Evolutionary conservation across 2,888 invertebrate species (phyloP).

Genomic region (Quadroppia sp.): DNA sequence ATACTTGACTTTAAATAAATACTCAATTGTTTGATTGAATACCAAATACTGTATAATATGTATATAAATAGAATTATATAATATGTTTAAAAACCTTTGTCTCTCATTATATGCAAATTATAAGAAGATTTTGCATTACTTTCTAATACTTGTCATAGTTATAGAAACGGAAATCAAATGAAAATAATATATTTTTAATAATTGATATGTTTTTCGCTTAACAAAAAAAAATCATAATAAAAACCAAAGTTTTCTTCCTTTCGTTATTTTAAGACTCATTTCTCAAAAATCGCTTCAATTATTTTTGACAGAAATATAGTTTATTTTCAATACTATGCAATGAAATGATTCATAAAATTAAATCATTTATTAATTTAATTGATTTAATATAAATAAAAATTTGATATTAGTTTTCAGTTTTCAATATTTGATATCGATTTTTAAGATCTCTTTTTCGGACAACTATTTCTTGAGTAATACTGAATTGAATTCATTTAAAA

Average conservation of each 20-base stretch:
- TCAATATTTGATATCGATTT: constrained; percentile 11
- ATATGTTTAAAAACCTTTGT: neutral
- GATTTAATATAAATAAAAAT: neutral
- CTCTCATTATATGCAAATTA: constrained; percentile 1
- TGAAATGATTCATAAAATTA: constrained; percentile 6
- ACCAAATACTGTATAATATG: constrained; percentile 19
- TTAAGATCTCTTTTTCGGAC: constrained; percentile 24
- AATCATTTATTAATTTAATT: neutral
- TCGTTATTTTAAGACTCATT: neutral
- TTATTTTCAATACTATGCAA: constrained; percentile 17
- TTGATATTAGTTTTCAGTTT: constrained; percentile 2
- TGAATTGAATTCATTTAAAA: neutral
- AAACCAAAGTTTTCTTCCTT: constrained; percentile 3
- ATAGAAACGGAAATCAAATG: constrained; percentile 2
- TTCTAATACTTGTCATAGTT: neutral
- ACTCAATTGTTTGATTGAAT: no score
- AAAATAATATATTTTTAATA: neutral
- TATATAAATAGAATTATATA: neutral
- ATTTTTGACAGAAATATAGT: neutral
- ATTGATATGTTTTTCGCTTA: constrained; percentile 31
- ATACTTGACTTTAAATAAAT: no score
- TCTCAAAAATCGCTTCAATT: neutral
- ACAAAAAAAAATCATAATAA: no score
- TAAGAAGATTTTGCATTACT: neutral
- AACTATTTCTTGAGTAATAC: constrained; percentile 14